A percentile compares a stretch with the other conserved stretches of the same genome.
These are phyloP conservation scores for Mesodorylaimus sp. DNA, from an alignment of 2,888 invertebrate species.

Conservation along the genomic window DNA sequence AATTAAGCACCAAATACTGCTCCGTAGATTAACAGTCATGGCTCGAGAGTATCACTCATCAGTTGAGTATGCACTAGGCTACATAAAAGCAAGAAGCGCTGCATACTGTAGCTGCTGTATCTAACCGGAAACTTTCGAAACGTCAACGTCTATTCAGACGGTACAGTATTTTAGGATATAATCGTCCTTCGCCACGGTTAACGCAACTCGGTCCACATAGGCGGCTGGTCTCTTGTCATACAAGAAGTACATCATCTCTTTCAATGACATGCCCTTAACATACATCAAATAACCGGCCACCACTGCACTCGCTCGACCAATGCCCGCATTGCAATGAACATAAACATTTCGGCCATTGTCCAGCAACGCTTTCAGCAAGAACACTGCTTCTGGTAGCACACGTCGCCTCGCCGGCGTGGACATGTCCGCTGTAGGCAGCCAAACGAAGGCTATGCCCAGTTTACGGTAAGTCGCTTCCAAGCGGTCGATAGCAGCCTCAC, in stretches of 20 bases:
- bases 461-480: neutral
- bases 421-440: slow-evolving; percentile 9
- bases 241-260: slow-evolving; percentile 1
- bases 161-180: neutral
- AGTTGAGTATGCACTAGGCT: no score
- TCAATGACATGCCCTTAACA: neutral
- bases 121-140: no score
- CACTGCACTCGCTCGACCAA: slow-evolving; percentile 5
- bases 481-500: neutral
- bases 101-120: no score
- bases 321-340: slow-evolving; percentile 8
- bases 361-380: neutral
- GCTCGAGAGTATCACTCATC: no score
- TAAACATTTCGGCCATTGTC: slow-evolving; percentile 5
- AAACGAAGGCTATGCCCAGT: slow-evolving; percentile 3
- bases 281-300: slow-evolving; percentile 3
- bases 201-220: slow-evolving; percentile 3
- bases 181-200: slow-evolving; percentile 1
- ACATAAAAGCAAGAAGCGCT: no score
- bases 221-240: neutral
- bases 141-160: no score
- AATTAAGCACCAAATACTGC: no score
- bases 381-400: slow-evolving; percentile 5
- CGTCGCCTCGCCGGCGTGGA: slow-evolving; percentile 1
- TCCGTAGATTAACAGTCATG: no score